phyloP scores from a whole-genome alignment of 92 coral and sea anemone genomes.

The Porites lobata region DNA sequence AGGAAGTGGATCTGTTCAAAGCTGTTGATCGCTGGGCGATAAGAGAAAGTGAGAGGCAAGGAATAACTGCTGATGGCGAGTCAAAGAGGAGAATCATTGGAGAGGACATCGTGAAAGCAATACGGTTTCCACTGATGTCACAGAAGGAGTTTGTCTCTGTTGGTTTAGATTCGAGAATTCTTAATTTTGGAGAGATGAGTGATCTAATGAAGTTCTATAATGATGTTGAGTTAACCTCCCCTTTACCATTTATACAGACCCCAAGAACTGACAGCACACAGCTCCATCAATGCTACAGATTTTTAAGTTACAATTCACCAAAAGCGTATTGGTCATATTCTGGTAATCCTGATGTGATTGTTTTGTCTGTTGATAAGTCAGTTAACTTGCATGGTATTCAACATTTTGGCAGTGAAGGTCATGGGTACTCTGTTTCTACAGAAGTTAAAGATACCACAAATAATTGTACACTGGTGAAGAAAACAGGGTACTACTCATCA shows the following conservation, averaged over 20 bases:
- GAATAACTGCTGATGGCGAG: not conserved
- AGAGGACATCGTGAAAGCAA: constrained; percentile 18
- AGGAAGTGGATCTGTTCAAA: constrained; percentile 43
- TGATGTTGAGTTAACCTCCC: not conserved
- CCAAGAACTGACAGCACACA: not conserved
- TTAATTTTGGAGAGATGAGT: not conserved
- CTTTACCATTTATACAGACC: not conserved
- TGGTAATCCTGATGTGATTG: no score
- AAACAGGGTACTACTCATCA: not conserved
- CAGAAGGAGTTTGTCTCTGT: constrained; percentile 8
- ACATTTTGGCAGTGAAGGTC: constrained; percentile 7
- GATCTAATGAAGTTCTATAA: not conserved
- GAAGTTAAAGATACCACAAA: constrained; percentile 2
- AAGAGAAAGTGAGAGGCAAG: constrained; percentile 6
- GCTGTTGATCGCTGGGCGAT: constrained; percentile 47
- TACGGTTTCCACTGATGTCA: constrained; percentile 37
- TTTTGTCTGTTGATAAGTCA: no score
- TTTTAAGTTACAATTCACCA: not conserved
- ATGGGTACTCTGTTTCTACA: not conserved
- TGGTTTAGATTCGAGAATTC: constrained; percentile 19
- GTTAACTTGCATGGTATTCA: not conserved
- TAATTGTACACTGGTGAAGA: not conserved
- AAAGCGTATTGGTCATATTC: no score
- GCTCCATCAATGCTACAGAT: not conserved
- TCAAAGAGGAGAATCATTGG: constrained; percentile 25